phyloP scores from a whole-genome alignment of 2,888 invertebrate species.

The Adelphocoris suturalis region DNA sequence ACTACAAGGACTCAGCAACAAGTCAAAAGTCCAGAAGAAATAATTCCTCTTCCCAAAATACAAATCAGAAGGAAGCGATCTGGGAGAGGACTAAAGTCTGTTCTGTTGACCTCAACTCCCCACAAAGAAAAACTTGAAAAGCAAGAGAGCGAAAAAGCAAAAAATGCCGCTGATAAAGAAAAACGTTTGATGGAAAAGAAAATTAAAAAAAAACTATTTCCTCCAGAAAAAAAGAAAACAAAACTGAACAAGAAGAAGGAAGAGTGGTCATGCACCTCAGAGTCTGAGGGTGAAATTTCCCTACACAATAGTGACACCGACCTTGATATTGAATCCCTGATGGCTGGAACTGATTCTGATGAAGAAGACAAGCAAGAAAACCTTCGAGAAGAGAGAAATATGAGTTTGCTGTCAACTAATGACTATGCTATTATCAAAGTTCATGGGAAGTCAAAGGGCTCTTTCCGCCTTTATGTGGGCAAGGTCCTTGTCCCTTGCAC shows the following conservation, averaged over 20 bases:
- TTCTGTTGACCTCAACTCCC: constrained; percentile 57
- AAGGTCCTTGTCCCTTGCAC: too few relatives aligned
- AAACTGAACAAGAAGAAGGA: too few relatives aligned
- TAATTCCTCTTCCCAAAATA: constrained; percentile 66
- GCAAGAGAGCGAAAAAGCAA: constrained; percentile 27
- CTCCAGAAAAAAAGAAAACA: too few relatives aligned
- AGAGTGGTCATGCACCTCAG: too few relatives aligned
- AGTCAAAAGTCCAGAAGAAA: constrained; percentile 58
- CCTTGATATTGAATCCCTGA: too few relatives aligned
- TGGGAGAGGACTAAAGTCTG: too few relatives aligned
- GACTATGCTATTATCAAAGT: constrained; percentile 67
- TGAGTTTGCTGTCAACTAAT: constrained; percentile 31
- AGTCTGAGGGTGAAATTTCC: too few relatives aligned
- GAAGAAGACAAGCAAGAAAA: constrained; percentile 1
- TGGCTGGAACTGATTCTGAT: not conserved
- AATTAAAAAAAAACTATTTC: too few relatives aligned
- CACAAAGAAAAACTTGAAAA: constrained; percentile 57
- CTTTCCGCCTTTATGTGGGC: too few relatives aligned
- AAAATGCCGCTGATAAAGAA: not conserved
- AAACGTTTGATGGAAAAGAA: too few relatives aligned
- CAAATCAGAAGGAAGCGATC: constrained; percentile 57
- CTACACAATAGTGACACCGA: too few relatives aligned
- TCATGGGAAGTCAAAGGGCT: too few relatives aligned
- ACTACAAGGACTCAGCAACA: constrained; percentile 57
- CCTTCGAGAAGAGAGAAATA: not conserved